A percentile compares a stretch with the other conserved stretches of the same genome.
These are phyloP conservation scores for Heliconius eleuchia DNA, from an alignment of 1,140 invertebrate genomes.

Conservation along the genomic window DNA sequence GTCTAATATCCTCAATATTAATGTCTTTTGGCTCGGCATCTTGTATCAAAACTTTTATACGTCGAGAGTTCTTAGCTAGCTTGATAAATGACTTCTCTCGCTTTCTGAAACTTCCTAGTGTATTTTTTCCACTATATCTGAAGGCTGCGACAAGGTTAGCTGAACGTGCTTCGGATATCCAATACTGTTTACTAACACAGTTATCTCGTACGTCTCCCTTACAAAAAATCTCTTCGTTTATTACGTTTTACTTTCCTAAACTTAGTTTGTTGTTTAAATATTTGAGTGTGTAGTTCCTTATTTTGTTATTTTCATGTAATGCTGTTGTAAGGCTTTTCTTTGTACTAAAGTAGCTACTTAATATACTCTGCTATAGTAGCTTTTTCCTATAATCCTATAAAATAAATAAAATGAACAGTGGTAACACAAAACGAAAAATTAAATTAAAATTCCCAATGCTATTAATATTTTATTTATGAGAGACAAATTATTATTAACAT, in stretches of 20 bases:
- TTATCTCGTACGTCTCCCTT: constrained; percentile 51
- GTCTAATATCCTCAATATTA: constrained; percentile 79
- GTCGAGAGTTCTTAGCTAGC: constrained; percentile 77
- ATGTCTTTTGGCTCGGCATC: constrained; percentile 74
- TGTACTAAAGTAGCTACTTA: neutral
- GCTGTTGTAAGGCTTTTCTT: neutral
- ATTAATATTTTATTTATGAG: neutral
- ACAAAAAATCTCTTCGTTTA: constrained; percentile 47
- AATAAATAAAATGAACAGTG: too few relatives aligned
- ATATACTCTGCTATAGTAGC: neutral
- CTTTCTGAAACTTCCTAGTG: constrained; percentile 69
- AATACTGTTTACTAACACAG: constrained; percentile 55
- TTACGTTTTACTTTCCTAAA: constrained; percentile 25
- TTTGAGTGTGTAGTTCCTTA: constrained; percentile 14
- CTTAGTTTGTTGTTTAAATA: constrained; percentile 18
- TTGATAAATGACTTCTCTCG: constrained; percentile 78
- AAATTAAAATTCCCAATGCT: neutral
- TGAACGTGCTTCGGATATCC: constrained; percentile 59
- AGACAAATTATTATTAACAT: neutral
- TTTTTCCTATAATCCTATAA: too few relatives aligned
- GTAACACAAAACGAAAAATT: too few relatives aligned
- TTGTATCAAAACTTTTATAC: constrained; percentile 78
- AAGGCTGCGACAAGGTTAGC: constrained; percentile 53
- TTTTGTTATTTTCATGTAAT: constrained; percentile 2
- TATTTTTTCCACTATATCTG: constrained; percentile 53